Evolutionary conservation across 2,888 invertebrate genomes (phyloP).

Genomic region (Elysia crispata): DNA sequence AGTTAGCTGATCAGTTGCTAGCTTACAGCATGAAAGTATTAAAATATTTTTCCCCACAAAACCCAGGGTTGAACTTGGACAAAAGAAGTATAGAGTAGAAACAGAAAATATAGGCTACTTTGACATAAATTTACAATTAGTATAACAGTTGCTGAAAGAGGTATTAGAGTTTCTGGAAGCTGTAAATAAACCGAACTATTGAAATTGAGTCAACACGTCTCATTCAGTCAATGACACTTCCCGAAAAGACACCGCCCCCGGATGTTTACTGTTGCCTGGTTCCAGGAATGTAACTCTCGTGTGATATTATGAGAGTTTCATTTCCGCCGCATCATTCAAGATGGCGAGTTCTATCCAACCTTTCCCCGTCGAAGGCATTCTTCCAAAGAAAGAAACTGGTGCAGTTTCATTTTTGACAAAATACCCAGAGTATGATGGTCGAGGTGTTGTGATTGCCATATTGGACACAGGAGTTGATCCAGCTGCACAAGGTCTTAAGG

Average conservation of each 20-base stretch:
- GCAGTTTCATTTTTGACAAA: slow-evolving; percentile 91
- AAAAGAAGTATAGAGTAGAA: too few species aligned
- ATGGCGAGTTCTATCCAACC: slow-evolving; percentile 70
- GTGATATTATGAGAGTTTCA: slow-evolving; percentile 9
- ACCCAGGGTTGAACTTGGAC: too few species aligned
- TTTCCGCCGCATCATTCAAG: slow-evolving; percentile 45
- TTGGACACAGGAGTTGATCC: slow-evolving; percentile 99
- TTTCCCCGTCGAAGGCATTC: slow-evolving; percentile 74
- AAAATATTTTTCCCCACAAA: too few species aligned
- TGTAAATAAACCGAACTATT: too few species aligned
- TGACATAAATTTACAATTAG: too few species aligned
- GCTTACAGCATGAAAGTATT: too few species aligned
- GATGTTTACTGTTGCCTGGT: slow-evolving; percentile 70
- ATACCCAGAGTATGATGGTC: slow-evolving; percentile 93
- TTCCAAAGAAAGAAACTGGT: slow-evolving; percentile 95
- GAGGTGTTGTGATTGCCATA: slow-evolving; percentile 93
- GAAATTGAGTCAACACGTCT: too few species aligned
- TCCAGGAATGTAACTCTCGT: slow-evolving; percentile 14
- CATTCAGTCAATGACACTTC: too few species aligned
- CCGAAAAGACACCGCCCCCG: slow-evolving; percentile 43
- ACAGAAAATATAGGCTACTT: too few species aligned
- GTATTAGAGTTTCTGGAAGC: too few species aligned
- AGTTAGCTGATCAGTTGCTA: too few species aligned
- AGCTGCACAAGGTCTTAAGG: slow-evolving; percentile 94
- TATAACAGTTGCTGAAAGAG: too few species aligned